These are phyloP conservation scores for Ataeniobius toweri DNA, from an alignment of 2,797 vertebrate species.

Conservation along the genomic window DNA sequence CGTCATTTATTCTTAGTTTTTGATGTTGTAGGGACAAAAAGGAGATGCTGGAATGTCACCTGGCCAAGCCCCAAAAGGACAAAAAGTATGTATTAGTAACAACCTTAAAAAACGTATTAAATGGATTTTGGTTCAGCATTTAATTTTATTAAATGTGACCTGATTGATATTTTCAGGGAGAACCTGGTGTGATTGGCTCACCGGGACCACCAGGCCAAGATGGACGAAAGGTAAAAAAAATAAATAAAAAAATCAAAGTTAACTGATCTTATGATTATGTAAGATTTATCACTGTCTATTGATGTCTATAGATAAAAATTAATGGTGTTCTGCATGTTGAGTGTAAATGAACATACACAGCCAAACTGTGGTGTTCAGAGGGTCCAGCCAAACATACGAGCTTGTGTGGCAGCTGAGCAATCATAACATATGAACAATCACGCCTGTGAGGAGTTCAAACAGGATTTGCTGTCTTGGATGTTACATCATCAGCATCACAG, in stretches of 20 bases:
- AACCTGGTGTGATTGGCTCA: slow-evolving; percentile 83
- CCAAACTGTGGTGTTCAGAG: slow-evolving; percentile 36
- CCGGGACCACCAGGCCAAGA: slow-evolving; percentile 84
- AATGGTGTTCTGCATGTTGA: background rate
- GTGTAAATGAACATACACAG: slow-evolving; percentile 7
- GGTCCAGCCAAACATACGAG: slow-evolving; percentile 58
- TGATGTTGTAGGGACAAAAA: slow-evolving; percentile 78
- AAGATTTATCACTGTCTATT: background rate
- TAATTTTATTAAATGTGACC: background rate
- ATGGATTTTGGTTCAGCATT: background rate
- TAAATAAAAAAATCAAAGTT: background rate
- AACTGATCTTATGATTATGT: background rate
- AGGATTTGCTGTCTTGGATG: slow-evolving; percentile 35
- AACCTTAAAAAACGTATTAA: background rate
- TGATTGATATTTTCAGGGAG: slow-evolving; percentile 81
- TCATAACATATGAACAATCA: background rate
- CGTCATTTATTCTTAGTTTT: background rate
- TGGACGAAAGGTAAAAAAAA: slow-evolving; percentile 88
- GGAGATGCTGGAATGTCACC: slow-evolving; percentile 93
- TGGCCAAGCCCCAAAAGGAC: slow-evolving; percentile 86
- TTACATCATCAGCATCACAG: slow-evolving; percentile 55
- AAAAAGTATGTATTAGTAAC: slow-evolving; percentile 81
- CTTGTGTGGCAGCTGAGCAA: slow-evolving; percentile 35
- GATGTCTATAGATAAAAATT: background rate
- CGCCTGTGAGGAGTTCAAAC: slow-evolving; percentile 42